Evolutionary conservation across 2,113 vertebrate genomes (phyloP), one percentile per base, ranked within the genome.

Genomic region (Sceloporus tristichus): DNA sequence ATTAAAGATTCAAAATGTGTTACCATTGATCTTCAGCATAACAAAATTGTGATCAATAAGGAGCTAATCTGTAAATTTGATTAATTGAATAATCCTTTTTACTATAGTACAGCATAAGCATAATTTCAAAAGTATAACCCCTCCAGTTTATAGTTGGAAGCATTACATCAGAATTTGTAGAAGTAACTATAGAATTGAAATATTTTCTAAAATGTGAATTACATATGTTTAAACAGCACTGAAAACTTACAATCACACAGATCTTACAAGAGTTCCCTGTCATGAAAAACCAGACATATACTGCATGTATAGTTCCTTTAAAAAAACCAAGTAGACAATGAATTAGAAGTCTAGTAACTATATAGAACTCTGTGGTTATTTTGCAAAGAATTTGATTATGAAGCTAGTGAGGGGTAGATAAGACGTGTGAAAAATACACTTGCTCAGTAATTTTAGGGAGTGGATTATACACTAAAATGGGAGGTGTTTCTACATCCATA

Each of bases 51-150:
- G 97, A 98, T 98, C 98, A 97, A 99, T 99, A 97, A 83, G 91
- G 94, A 97, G 86, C 85, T 97, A 96, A 98, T 98, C 98, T 97
- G 98, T 94, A 98, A 99, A 99, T 98, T 94, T 97, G 96, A 98
- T 98, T n/a, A n/a, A n/a, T n/a, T 97, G 96, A 97, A 97, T 97
- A 98, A 99, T 98, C 98, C 97, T 96, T 95, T 99, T 98, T 97
- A 95, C 95, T 84, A 79, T 96, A 97, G 95, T 91, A 92, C 89
- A 91, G 93, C 92, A 95, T 88, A 96, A 97, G 97, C 92, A 97
- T 96, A 93, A 97, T 97, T 97, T 96, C 94, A 92, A 96, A 96
- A 78, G 68, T 40, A 90, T 92, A 82, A 86, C 84, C 91, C 54
- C 84, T 94, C 40, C 90, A 73, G 76, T 53, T 79, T 48, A 91